A percentile compares a stretch with the other conserved stretches of the same genome.
Conservation (phyloP, 1,140 invertebrate species). For the Drosophila elegans region DNA sequence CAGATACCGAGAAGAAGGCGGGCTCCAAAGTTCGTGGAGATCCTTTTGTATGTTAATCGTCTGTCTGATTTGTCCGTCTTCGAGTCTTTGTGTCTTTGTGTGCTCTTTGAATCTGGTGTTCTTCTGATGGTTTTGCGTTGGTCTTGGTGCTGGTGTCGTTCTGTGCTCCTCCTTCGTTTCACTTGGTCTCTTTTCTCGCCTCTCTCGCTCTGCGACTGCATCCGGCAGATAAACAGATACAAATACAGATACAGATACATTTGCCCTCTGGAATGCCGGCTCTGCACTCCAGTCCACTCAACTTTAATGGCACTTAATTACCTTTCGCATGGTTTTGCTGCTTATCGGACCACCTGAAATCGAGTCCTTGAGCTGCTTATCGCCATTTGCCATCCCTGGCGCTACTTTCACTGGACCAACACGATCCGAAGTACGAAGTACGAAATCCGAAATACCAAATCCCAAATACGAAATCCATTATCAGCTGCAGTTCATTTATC, state of each 20-base stretch:
- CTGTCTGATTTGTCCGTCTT: constrained; percentile 45
- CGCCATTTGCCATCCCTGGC: constrained; percentile 57
- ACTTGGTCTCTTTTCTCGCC: constrained; percentile 22
- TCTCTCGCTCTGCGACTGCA: constrained; percentile 38
- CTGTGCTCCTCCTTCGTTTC: constrained; percentile 58
- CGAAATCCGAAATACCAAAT: not conserved
- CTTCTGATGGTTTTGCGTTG: constrained; percentile 5
- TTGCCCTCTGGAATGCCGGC: constrained; percentile 37
- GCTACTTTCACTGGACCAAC: constrained; percentile 67
- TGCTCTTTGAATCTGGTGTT: constrained; percentile 13
- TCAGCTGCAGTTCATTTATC: constrained; percentile 75
- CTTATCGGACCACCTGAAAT: constrained; percentile 75
- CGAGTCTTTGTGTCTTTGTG: constrained; percentile 31
- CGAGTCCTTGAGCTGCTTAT: constrained; percentile 39
- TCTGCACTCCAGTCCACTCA: constrained; percentile 59
- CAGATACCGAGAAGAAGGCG: constrained; percentile 55
- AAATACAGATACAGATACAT: constrained; percentile 53
- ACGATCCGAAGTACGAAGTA: not conserved
- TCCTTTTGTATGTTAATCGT: constrained; percentile 83
- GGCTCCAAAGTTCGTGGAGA: constrained; percentile 71
- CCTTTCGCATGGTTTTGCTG: constrained; percentile 58
- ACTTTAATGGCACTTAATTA: constrained; percentile 80
- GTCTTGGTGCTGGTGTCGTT: constrained; percentile 18
- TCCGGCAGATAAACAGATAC: constrained; percentile 65
- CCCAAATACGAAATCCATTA: constrained; percentile 51